A percentile compares a stretch with the other conserved stretches of the same genome.
Conservation (phyloP, 2,113 vertebrate genomes). For the Cisticola juncidis region DNA sequence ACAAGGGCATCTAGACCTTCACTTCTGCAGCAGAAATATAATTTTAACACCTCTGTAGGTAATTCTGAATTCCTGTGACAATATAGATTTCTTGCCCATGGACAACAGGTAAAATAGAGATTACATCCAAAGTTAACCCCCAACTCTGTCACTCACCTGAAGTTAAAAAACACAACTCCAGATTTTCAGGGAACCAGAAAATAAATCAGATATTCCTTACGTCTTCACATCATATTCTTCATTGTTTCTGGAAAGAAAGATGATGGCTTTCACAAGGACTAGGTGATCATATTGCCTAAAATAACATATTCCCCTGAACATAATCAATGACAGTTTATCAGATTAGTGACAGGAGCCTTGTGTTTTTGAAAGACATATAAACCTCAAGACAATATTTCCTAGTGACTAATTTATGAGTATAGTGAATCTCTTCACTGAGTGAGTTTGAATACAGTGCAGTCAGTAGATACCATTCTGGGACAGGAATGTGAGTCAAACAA, state of each 20-base stretch:
- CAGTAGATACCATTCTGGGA: background rate
- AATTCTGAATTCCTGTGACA: background rate
- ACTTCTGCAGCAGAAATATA: background rate
- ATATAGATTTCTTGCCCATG: background rate
- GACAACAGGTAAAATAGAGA: background rate
- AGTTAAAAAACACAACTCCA: background rate
- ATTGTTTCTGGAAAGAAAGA: background rate
- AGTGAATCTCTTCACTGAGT: background rate
- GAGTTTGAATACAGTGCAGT: background rate
- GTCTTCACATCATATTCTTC: background rate
- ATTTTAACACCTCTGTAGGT: background rate
- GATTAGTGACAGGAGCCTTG: background rate
- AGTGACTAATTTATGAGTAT: background rate
- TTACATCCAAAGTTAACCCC: background rate
- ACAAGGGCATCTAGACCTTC: background rate
- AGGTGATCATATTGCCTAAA: background rate
- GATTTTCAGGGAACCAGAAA: background rate
- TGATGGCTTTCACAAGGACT: background rate
- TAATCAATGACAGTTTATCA: background rate
- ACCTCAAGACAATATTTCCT: background rate
- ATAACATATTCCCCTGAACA: background rate
- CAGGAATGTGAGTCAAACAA: background rate
- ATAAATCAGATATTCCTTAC: background rate
- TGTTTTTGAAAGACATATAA: background rate
- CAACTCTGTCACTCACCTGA: background rate